Evolutionary conservation across 2,113 vertebrate genomes (phyloP).

Genomic region (Egretta garzetta): DNA sequence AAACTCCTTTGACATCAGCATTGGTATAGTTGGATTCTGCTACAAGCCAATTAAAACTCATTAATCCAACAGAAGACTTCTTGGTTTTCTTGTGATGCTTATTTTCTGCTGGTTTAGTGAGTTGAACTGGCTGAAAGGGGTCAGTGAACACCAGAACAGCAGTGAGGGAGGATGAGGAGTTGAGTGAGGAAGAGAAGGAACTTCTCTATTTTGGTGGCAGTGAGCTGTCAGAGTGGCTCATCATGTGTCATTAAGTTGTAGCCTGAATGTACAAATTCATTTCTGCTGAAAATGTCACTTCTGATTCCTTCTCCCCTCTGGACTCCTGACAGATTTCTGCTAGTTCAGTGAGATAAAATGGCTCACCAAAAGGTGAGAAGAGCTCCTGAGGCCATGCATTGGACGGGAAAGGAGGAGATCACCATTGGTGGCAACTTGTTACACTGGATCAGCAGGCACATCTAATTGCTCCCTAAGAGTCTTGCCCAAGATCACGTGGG

Average conservation of each 20-base stretch:
- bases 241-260: not conserved
- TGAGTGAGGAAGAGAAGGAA: not conserved
- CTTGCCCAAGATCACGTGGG: not conserved
- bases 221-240: not conserved
- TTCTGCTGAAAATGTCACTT: not conserved
- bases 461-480: not conserved
- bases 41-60: not conserved
- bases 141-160: not conserved
- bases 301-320: not conserved
- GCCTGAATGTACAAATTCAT: not conserved
- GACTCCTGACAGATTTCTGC: not conserved
- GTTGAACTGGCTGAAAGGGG: not conserved
- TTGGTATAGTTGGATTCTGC: not conserved
- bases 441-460: not conserved
- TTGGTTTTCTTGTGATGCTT: not conserved
- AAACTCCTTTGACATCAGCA: not conserved
- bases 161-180: not conserved
- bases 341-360: not conserved
- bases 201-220: not conserved
- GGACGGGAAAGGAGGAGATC: not conserved
- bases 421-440: not conserved
- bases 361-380: not conserved
- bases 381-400: not conserved
- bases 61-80: not conserved
- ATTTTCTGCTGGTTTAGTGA: not conserved